Evolutionary conservation across 2,797 vertebrate genomes (phyloP), one percentile per base, ranked within the genome.

Genomic region (Rhinatrema bivittatum): DNA sequence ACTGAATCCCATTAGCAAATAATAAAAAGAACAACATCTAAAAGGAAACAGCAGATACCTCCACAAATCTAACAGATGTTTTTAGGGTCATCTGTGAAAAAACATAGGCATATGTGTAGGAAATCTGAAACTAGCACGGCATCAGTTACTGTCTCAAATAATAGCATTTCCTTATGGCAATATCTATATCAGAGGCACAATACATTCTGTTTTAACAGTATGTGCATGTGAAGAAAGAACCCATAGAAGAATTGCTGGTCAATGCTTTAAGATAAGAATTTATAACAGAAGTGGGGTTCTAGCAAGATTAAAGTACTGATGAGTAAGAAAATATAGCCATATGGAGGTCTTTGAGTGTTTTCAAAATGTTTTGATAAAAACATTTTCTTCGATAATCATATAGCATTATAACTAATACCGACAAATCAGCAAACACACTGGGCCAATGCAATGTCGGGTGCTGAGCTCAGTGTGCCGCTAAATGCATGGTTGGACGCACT

Each of bases 101-200:
- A 84, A 78, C 79, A 81, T 44, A 82, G 72, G 71, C 82, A 86
- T 86, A 84, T 86, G 84, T 75, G 73, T 75, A 76, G 70, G 84
- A 85, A 81, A 86, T 71, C 44, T 65, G 76, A 86, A 72, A 76
- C 84, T 79, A 79, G 79, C 79, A 58, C 20, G 0, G 60, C 82
- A 83, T 85, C 84, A 79, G 73, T 68, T 67, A 67, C 59, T 72
- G 64, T 56, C 79, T 82, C 77, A 78, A 79, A 81, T 77, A 76
- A 82, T 62, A 68, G 78, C 74, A 66, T 68, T 66, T 69, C 76
- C 79, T 81, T 81, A 80, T 78, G 79, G 77, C 76, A 68, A 75
- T 71, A 67, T 59, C 57, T 26, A 19, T 71, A 81, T 83, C 81
- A 78, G 53, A 79, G 76, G 71, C 65, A 72, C 76, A 74, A 66